Base-by-base conservation (phyloP, 2,113 vertebrate species). In the Vulpes lagopus region DNA sequence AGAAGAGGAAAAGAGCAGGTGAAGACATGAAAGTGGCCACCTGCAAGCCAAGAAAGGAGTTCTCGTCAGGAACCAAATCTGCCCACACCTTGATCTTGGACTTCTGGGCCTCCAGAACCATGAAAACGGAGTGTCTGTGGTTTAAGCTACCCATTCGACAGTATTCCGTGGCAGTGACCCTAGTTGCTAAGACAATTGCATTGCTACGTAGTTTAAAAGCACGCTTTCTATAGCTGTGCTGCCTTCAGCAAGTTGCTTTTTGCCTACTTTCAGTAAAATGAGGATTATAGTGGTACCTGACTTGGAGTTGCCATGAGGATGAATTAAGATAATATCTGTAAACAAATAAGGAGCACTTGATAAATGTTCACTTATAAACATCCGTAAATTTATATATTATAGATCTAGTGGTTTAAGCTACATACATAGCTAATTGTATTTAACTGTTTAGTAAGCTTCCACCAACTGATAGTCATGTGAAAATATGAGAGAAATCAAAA, bases 401-500 rank as follows among this genome's bases (percentile, higher is more conserved):
- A 94, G 20, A 91, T 92, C 14, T 69, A 57, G 43, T 86, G 32
- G 4, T 65, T 71, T 96, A 73, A 92, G 55, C 32, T 73, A 93
- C 30, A 62, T 67, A 79, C 12, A n/a, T 59, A 55, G n/a, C 16
- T 84, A 49, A 74, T 85, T 93, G 84, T 69, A 94, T 84, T 73
- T 91, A 95, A 93, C 62, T 85, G 30, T 76, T 97, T 90, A 82
- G 20, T 51, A 85, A 95, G 65, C 23, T 85, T 93, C 87, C 93
- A 80, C 32, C 35, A 89, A 89, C 32, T 87, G 69, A 25, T 32
- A 79, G 79, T 74, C 60, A 62, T 87, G 35, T 65, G 57, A 94
- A 79, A 81, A 92, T 92, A 90, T 17, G 35, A 95, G 92, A 86
- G 10, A 73, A 73, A 89, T 59, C 81, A 76, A 92, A 89, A 89